Evolutionary conservation across 2,797 vertebrate genomes (phyloP), one percentile per base, ranked within the genome.

Genomic region (Oreonectes daqikongensis): DNA sequence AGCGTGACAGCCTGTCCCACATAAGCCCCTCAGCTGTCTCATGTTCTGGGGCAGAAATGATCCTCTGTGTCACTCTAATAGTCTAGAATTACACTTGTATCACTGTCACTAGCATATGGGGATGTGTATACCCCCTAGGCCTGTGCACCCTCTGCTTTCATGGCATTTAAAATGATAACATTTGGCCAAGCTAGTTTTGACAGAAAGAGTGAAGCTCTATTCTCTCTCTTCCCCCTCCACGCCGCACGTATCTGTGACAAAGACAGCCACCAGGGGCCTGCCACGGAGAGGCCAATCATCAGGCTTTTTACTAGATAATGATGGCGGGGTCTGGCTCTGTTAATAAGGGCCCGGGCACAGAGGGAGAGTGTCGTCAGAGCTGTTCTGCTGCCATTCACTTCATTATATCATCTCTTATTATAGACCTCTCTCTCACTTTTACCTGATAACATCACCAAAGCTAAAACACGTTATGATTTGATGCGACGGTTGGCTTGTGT

Each of bases 1-100:
- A 91, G 92, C 89, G 86, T 94, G 94, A 95, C 95, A 95, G 95
- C 90, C 95, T 94, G 94, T 94, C 94, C 92, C 91, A 90, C 91
- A 90, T 93, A 92, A 81, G 72, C 32, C 74, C 91, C 91, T 93
- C 92, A 93, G 92, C 93, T 92, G 92, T 89, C 93, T 93, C 88
- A 79, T 93, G 93, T 93, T 95, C 92, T 87, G 85, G 90, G 92
- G 93, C 92, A 93, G 90, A 89, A 91, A 89, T 87, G 93, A 95
- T 94, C 94, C 93, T 92, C 90, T 89, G 93, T 95, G 95, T 97
- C 95, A 95, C 94, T 96, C 92, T 94, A 94, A 95, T 94, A 94
- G 95, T 95, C 93, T 95, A 93, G 95, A 96, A 95, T 97, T 96
- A 97, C 95, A 95, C 95, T 97, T 96, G 95, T 96, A 95, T 96